Evolutionary conservation across 2,888 invertebrate genomes (phyloP).

Genomic region (Crossocerus cetratus): DNA sequence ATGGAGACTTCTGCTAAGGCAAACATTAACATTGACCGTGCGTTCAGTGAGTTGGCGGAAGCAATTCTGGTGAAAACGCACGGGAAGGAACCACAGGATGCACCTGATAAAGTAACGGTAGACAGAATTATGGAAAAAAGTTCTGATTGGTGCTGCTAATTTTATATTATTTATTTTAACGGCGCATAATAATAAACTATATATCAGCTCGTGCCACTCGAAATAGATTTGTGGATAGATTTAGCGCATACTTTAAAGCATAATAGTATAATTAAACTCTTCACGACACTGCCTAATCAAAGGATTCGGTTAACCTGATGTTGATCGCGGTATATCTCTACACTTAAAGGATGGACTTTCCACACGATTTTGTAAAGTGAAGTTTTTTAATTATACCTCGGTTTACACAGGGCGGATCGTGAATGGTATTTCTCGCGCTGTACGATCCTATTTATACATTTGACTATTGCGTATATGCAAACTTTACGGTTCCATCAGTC

Average conservation of each 20-base stretch:
- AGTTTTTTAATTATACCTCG: conserved; percentile 43
- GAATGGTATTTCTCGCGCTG: conserved; percentile 46
- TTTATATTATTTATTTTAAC: conserved; percentile 62
- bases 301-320: conserved; percentile 32
- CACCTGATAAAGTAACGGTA: conserved; percentile 84
- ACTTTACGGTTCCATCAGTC: conserved; percentile 39
- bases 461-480: conserved; percentile 49
- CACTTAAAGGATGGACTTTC: too few relatives aligned
- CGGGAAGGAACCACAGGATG: conserved; percentile 88
- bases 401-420: conserved; percentile 40
- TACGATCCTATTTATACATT: conserved; percentile 48
- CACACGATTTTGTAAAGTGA: conserved; percentile 28
- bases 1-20: conserved; percentile 99
- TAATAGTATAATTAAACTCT: conserved; percentile 58
- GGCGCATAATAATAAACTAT: conserved; percentile 59
- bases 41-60: conserved; percentile 96
- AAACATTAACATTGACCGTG: conserved; percentile 96
- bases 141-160: conserved; percentile 81
- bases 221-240: conserved; percentile 67
- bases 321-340: conserved; percentile 15
- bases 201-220: conserved; percentile 68
- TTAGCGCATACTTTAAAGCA: conserved; percentile 63
- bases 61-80: conserved; percentile 96
- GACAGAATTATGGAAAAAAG: conserved; percentile 84
- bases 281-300: conserved; percentile 61